Conservation (phyloP, 1,140 invertebrate species). For the Platyura marginata region DNA sequence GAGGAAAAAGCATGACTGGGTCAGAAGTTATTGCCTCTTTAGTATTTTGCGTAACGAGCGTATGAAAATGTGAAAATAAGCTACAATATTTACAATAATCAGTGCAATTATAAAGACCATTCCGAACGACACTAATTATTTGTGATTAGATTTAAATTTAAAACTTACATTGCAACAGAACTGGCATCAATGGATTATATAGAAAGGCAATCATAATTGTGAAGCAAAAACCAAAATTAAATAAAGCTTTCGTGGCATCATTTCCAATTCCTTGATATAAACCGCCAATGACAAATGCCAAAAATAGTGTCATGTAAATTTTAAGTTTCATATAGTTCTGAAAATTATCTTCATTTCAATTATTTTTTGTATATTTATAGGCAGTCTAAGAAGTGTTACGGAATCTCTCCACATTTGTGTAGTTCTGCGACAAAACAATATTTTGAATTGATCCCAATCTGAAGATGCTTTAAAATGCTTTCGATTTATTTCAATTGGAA, state of each 20-base stretch:
- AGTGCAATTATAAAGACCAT: too few species aligned
- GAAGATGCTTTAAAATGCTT: slow-evolving; percentile 33
- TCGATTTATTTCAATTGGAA: slow-evolving; percentile 19
- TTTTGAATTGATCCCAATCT: slow-evolving; percentile 41
- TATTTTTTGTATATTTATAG: neutral
- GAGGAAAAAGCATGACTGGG: too few species aligned
- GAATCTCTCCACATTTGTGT: slow-evolving; percentile 50
- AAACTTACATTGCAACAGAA: slow-evolving; percentile 53
- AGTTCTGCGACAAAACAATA: slow-evolving; percentile 44
- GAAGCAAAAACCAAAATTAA: slow-evolving; percentile 68
- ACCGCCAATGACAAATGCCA: slow-evolving; percentile 48
- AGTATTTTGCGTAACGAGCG: too few species aligned
- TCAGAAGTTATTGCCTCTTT: too few species aligned
- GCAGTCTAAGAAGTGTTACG: slow-evolving; percentile 24
- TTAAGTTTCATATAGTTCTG: slow-evolving; percentile 52
- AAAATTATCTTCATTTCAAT: slow-evolving; percentile 12
- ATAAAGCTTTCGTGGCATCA: slow-evolving; percentile 59
- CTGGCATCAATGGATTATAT: slow-evolving; percentile 62
- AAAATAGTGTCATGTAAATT: slow-evolving; percentile 40
- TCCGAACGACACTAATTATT: too few species aligned
- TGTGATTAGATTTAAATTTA: too few species aligned
- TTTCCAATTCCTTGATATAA: slow-evolving; percentile 52
- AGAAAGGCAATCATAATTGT: slow-evolving; percentile 55
- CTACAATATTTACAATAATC: neutral
- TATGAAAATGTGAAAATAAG: too few species aligned